Percentiles rank a stretch among this genome's conserved stretches.
Evolutionary conservation across 2,113 vertebrate genomes (phyloP).

Genomic region (Nannospalax galili): DNA sequence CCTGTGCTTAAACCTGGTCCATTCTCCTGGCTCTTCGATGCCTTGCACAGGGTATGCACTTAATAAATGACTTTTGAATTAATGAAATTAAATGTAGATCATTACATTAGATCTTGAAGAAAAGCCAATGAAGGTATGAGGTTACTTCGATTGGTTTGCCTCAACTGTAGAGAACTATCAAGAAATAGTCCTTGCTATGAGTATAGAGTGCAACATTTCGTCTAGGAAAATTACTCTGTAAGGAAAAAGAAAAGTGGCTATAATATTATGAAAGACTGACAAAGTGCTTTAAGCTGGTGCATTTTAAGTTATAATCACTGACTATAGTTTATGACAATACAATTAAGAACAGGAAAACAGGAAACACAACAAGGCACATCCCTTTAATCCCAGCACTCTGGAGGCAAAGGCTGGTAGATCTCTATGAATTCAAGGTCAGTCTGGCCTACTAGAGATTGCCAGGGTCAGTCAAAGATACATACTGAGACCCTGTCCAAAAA

Average conservation of each 20-base stretch:
- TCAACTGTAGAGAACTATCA: constrained; percentile 36
- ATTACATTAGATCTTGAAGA: neutral
- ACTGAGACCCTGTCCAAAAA: too few relatives aligned
- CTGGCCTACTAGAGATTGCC: too few relatives aligned
- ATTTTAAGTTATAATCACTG: constrained; percentile 63
- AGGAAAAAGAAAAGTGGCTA: neutral
- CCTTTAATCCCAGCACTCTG: too few relatives aligned
- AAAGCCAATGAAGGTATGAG: neutral
- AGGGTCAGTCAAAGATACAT: too few relatives aligned
- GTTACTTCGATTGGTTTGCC: constrained; percentile 27
- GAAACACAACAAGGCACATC: neutral
- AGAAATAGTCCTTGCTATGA: neutral
- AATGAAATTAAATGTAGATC: constrained; percentile 28
- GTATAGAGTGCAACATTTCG: neutral
- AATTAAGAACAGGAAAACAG: constrained; percentile 49
- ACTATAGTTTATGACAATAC: constrained; percentile 54
- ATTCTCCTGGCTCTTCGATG: neutral
- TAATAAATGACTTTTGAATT: constrained; percentile 7
- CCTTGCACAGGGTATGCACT: neutral
- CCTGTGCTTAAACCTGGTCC: neutral
- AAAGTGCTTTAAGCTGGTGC: constrained; percentile 35
- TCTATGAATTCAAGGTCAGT: too few relatives aligned
- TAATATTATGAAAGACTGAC: constrained; percentile 44
- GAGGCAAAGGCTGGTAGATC: too few relatives aligned
- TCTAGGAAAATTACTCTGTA: neutral